Percentiles rank a stretch among this genome's conserved stretches.
phyloP scores from a whole-genome alignment of 2,888 invertebrate genomes.

The Lagria hirta region DNA sequence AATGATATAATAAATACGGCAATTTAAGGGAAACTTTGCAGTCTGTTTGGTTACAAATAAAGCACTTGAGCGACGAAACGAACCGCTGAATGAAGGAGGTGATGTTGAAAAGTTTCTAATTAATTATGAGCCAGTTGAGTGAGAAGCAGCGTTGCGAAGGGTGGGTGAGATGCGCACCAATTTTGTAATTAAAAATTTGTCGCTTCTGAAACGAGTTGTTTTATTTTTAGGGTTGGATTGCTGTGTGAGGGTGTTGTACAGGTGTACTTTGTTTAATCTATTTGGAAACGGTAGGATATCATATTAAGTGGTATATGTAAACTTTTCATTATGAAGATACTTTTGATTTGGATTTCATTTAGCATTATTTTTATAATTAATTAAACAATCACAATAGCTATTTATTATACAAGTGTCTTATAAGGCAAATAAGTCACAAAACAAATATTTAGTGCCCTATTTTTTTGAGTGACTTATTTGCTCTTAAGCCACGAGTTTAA shows the following conservation, averaged over 20 bases:
- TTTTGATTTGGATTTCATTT: no score
- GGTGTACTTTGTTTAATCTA: not conserved
- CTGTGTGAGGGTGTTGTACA: not conserved
- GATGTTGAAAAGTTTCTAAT: constrained; percentile 19
- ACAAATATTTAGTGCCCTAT: no score
- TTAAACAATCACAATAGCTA: no score
- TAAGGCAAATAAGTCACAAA: no score
- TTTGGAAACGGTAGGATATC: not conserved
- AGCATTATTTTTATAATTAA: no score
- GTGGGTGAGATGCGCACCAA: no score
- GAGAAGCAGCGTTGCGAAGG: constrained; percentile 5
- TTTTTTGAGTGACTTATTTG: no score
- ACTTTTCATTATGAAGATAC: no score
- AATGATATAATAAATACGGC: constrained; percentile 8
- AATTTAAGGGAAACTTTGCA: constrained; percentile 15
- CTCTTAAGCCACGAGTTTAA: no score
- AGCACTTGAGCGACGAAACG: constrained; percentile 9
- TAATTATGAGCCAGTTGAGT: constrained; percentile 16
- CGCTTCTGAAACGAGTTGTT: not conserved
- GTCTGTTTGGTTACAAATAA: constrained; percentile 18
- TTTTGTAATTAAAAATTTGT: constrained; percentile 21
- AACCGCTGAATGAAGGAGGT: constrained; percentile 9
- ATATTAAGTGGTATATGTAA: no score
- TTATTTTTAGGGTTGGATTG: not conserved
- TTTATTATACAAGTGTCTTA: no score